Percentiles rank a stretch among this genome's conserved stretches.
phyloP scores from a whole-genome alignment of 1,140 invertebrate genomes.

The Leptinotarsa defecta region DNA sequence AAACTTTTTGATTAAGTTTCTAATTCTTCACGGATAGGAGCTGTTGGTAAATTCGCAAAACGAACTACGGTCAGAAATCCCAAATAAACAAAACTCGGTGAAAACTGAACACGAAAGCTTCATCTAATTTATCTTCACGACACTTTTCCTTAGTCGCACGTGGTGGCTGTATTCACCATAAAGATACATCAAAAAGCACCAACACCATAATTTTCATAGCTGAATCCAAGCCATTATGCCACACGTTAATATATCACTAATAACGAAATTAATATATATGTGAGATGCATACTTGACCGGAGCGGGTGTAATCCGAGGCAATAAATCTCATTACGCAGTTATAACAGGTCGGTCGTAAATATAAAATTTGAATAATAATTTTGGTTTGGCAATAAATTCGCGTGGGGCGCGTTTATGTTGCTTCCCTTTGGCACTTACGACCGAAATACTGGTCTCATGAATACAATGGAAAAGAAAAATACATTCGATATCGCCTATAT shows the following conservation, averaged over 20 bases:
- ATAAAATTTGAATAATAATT: conserved; percentile 38
- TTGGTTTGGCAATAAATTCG: conserved; percentile 28
- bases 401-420: conserved; percentile 3
- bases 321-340: conserved; percentile 36
- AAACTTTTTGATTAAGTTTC: too few species aligned
- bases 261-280: conserved; percentile 21
- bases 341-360: conserved; percentile 35
- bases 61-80: too few species aligned
- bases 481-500: neutral
- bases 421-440: conserved; percentile 16
- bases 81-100: too few species aligned
- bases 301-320: conserved; percentile 28
- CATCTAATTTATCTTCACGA: too few species aligned
- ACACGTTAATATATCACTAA: conserved; percentile 14
- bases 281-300: conserved; percentile 22
- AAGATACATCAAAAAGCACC: neutral
- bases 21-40: too few species aligned
- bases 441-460: neutral
- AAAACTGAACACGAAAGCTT: too few species aligned
- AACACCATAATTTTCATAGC: too few species aligned
- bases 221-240: conserved; percentile 1
- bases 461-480: neutral
- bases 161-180: neutral
- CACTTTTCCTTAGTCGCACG: too few species aligned
- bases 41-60: too few species aligned